Conservation (phyloP, 2,113 vertebrate genomes). For the Caretta caretta region DNA sequence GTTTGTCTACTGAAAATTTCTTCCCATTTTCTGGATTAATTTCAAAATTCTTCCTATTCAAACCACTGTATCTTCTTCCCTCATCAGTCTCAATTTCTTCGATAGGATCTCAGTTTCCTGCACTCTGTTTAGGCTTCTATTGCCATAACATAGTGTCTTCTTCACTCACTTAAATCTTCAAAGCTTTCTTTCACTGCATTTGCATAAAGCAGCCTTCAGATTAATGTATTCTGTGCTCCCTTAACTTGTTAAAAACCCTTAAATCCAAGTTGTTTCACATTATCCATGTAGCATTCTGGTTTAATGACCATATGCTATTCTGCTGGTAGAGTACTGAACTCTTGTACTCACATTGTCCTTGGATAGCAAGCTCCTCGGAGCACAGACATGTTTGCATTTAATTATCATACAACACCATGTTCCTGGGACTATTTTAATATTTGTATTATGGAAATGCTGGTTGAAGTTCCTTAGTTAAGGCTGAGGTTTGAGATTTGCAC, state of each 20-base stretch:
- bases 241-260: not conserved
- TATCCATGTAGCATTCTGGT: not conserved
- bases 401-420: not conserved
- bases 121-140: not conserved
- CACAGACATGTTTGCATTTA: not conserved
- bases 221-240: not conserved
- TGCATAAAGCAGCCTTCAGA: not conserved
- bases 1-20: not conserved
- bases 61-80: not conserved
- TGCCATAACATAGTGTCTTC: not conserved
- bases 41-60: not conserved
- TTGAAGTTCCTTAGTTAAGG: not conserved
- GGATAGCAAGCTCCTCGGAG: not conserved
- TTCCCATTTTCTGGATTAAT: not conserved
- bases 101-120: not conserved
- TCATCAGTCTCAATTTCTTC: not conserved
- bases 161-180: not conserved
- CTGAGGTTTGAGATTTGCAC: not conserved
- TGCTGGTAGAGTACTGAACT: not conserved
- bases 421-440: not conserved
- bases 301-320: not conserved
- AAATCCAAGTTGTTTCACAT: not conserved
- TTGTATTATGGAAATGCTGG: not conserved
- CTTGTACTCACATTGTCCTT: not conserved
- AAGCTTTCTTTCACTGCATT: not conserved